Percentiles rank a stretch among this genome's conserved stretches.
Conservation (phyloP, 1,140 invertebrate genomes). For the Drosophila neocordata region DNA sequence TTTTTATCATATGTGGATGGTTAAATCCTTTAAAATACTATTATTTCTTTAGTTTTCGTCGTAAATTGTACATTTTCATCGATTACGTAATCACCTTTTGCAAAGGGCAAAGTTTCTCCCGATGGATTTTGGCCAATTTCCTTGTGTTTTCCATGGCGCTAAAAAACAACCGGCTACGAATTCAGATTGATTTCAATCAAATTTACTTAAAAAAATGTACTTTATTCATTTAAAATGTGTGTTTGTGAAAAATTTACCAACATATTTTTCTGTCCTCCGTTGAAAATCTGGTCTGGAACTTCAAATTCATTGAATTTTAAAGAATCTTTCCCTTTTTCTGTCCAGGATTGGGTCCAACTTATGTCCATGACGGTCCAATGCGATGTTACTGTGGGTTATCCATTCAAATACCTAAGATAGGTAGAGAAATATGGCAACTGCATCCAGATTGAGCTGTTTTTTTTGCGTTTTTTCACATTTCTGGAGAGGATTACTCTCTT, state of each 20-base stretch:
- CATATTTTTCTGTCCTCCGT: background rate
- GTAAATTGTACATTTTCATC: conserved; percentile 62
- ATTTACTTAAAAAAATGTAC: conserved; percentile 16
- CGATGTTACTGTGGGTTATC: background rate
- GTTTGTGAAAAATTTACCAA: background rate
- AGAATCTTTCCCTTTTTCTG: conserved; percentile 27
- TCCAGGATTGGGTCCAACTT: conserved; percentile 25
- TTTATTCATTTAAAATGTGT: conserved; percentile 14
- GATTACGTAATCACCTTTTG: conserved; percentile 77
- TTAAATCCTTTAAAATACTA: conserved; percentile 62
- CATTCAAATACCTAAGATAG: background rate
- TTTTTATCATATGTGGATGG: conserved; percentile 61
- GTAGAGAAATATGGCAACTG: background rate
- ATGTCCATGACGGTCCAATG: background rate
- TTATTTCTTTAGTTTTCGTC: conserved; percentile 44
- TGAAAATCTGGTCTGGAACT: conserved; percentile 21
- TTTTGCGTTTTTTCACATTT: conserved; percentile 24
- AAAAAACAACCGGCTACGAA: conserved; percentile 34
- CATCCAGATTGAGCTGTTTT: background rate
- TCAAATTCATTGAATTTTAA: conserved; percentile 18
- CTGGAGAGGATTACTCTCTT: conserved; percentile 60
- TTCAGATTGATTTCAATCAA: background rate
- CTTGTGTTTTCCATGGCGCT: conserved; percentile 38
- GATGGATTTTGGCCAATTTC: conserved; percentile 47
- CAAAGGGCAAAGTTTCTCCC: conserved; percentile 65